Base-by-base conservation (phyloP, 2,888 invertebrate species). In the Crematogaster levior region DNA sequence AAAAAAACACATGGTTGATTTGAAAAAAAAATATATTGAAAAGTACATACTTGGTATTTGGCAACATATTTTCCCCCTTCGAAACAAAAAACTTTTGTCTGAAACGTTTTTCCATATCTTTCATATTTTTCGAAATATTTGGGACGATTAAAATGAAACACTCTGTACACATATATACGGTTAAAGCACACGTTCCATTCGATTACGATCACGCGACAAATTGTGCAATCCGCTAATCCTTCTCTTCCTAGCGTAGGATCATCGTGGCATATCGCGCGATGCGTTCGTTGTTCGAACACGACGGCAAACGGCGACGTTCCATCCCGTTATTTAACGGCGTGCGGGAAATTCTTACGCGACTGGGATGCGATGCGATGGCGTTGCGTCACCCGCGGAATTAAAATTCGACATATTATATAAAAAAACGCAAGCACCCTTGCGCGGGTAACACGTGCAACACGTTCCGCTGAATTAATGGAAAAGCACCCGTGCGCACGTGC, bases 141-240 rank as follows among this genome's bases (percentile, higher is more conserved):
- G n/a, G n/a, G n/a, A n/a, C n/a, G n/a, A n/a, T n/a, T n/a, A n/a
- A n/a, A n/a, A n/a, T n/a, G n/a, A n/a, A n/a, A n/a, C n/a, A 27
- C 9, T 51, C 43, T 30, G 48, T 80, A 73, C n/a, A 81, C 60
- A 63, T 61, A 74, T 83, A 27, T 83, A 27, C 61, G 34, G 60
- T 70, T 77, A 58, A 68, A 61, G 72, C 81, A 46, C 74, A 80
- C 85, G 86, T 86, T 85, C 86, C 81, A 85, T 74, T 82, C 79
- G 72, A 82, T 46, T 86, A 82, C 82, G 82, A 86, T 88, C 86
- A 88, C 83, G 88, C 81, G 85, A 86, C 85, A 74, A 85, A 88
- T 88, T 88, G 88, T 86, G 86, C 88, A 88, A 88, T 84, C 43
- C 37, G 34, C 34, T 66, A 84, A 70, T 84, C 74, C 61, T 58